These are phyloP conservation scores for Coelinius sp. DNA, from an alignment of 2,888 invertebrate species.

Conservation along the genomic window DNA sequence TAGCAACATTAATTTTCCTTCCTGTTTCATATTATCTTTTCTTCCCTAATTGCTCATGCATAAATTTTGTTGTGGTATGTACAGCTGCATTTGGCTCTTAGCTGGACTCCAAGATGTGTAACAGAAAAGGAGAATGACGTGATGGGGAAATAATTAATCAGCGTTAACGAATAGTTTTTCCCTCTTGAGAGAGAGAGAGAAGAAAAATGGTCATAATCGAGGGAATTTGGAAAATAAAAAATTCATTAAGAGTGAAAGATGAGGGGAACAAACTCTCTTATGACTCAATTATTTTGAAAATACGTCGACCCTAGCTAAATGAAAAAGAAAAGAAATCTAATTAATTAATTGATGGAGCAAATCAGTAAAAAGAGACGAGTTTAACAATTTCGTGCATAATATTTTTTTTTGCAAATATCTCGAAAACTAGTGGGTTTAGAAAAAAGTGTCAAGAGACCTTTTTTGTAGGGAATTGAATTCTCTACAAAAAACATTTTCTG, in stretches of 20 bases:
- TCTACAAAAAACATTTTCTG: too few species aligned
- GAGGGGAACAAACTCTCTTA: neutral
- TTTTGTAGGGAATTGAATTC: too few species aligned
- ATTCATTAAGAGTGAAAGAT: neutral
- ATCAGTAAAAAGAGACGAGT: too few species aligned
- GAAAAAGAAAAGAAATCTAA: too few species aligned
- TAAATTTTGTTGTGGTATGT: neutral
- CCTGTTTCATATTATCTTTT: neutral
- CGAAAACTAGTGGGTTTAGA: too few species aligned
- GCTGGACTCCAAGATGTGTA: neutral
- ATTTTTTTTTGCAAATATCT: too few species aligned
- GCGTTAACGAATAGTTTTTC: neutral
- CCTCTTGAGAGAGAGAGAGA: neutral
- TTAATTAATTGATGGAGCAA: too few species aligned
- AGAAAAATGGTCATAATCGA: neutral
- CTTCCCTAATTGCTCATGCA: neutral
- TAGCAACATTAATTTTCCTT: conserved; percentile 5
- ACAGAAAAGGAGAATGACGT: neutral
- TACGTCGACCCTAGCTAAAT: neutral
- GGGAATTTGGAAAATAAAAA: neutral
- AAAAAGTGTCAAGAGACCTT: too few species aligned
- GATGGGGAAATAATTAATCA: conserved; percentile 9
- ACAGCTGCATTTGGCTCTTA: conserved; percentile 2
- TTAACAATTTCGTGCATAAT: too few species aligned
- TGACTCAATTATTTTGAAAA: neutral